A percentile compares a stretch with the other conserved stretches of the same genome.
Conservation (phyloP, 2,888 invertebrate species). For the Melieria picta region DNA sequence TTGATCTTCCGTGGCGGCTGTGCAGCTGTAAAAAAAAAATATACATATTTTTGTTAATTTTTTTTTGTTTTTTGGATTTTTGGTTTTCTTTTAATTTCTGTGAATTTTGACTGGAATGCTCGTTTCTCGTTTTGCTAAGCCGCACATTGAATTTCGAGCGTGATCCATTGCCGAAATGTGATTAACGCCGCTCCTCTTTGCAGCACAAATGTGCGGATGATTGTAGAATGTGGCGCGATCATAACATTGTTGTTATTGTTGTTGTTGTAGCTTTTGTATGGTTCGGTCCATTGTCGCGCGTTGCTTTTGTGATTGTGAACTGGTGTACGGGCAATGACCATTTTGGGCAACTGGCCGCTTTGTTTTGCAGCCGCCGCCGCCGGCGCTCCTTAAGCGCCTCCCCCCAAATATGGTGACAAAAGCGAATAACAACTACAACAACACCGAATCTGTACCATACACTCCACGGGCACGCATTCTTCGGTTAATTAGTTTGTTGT, state of each 20-base stretch:
- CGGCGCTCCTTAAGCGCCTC: not conserved
- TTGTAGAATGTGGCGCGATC: no score
- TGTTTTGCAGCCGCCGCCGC: not conserved
- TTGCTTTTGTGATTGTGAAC: not conserved
- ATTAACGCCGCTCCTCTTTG: no score
- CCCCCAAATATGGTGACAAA: not conserved
- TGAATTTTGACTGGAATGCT: no score
- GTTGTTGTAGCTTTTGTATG: no score
- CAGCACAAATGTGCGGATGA: no score
- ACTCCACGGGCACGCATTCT: constrained; percentile 19
- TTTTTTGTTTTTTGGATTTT: not conserved
- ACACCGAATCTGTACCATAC: not conserved
- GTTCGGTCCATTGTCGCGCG: no score
- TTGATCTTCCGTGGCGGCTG: not conserved
- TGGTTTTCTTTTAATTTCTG: no score
- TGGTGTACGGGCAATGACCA: constrained; percentile 21
- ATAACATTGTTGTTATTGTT: no score
- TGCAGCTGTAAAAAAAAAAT: constrained; percentile 25
- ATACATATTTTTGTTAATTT: constrained; percentile 20
- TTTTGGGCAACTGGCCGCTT: constrained; percentile 11
- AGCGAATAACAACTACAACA: not conserved
- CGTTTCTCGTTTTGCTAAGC: no score
- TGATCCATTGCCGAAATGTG: no score
- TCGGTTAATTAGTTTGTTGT: constrained; percentile 23
- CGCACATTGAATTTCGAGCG: no score